Evolutionary conservation across 92 coral and sea anemone genomes (phyloP).

Genomic region (Siderastrea radians): DNA sequence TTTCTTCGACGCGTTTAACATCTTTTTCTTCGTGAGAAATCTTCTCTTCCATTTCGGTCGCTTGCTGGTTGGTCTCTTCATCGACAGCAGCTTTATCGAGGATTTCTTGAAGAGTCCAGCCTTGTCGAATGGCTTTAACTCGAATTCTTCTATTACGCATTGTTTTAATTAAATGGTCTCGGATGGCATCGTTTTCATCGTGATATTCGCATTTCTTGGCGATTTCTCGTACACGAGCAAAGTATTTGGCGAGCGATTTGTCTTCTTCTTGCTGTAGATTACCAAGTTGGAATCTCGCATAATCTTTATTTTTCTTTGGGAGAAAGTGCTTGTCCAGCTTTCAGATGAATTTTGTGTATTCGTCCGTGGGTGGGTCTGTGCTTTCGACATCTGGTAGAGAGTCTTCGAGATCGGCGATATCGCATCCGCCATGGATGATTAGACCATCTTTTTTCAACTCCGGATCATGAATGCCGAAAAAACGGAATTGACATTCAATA

Average conservation of each 20-base stretch:
- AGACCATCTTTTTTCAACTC: too few relatives aligned
- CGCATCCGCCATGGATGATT: too few relatives aligned
- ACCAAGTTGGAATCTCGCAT: not conserved
- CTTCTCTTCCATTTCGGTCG: conserved; percentile 31
- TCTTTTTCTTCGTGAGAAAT: conserved; percentile 13
- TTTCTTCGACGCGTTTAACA: too few relatives aligned
- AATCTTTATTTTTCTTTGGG: not conserved
- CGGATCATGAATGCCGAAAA: too few relatives aligned
- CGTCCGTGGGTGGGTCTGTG: too few relatives aligned
- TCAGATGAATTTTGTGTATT: too few relatives aligned
- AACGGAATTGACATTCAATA: too few relatives aligned
- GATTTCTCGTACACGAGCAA: conserved; percentile 21
- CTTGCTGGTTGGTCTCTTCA: conserved; percentile 44
- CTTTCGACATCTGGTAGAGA: too few relatives aligned
- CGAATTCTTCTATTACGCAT: conserved; percentile 23
- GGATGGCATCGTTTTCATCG: conserved; percentile 30
- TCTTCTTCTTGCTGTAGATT: conserved; percentile 11
- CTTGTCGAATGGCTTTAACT: conserved; percentile 39
- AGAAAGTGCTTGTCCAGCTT: too few relatives aligned
- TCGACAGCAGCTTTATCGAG: conserved; percentile 43
- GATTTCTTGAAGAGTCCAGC: conserved; percentile 38
- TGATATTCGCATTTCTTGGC: conserved; percentile 26
- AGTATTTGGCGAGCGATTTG: conserved; percentile 8
- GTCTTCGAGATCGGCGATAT: too few relatives aligned
- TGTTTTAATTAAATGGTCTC: conserved; percentile 36